Evolutionary conservation across 2,797 vertebrate genomes (phyloP).

Genomic region (Ambastaia sidthimunki): DNA sequence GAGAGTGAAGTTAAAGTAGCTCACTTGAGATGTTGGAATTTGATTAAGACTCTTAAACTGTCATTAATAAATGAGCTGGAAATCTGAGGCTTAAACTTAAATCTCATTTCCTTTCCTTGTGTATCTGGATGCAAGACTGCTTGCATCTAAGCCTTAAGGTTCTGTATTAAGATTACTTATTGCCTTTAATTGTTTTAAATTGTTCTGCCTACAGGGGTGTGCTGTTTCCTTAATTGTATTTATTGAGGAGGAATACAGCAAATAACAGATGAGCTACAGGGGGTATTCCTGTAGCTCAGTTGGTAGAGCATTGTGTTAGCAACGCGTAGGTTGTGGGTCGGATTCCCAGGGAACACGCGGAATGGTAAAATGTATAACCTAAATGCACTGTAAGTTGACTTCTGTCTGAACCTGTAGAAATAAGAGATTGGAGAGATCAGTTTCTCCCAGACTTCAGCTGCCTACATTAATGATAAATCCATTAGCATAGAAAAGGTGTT

Average conservation of each 20-base stretch:
- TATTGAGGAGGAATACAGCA: too few species aligned
- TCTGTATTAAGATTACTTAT: background rate
- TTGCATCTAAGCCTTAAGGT: background rate
- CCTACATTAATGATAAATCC: background rate
- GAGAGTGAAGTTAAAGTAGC: constrained; percentile 15
- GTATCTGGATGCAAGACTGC: background rate
- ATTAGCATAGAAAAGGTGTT: background rate
- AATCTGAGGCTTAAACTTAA: background rate
- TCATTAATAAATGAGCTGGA: background rate
- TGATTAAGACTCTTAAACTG: constrained; percentile 21
- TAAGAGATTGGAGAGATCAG: too few species aligned
- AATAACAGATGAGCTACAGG: too few species aligned
- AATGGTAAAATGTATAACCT: too few species aligned
- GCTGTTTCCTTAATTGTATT: too few species aligned
- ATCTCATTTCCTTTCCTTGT: background rate
- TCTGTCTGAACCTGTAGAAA: background rate
- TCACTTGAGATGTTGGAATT: constrained; percentile 38
- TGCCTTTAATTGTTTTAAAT: background rate
- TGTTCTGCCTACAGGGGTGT: background rate
- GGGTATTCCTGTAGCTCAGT: too few species aligned
- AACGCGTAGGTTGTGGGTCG: too few species aligned
- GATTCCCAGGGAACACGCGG: too few species aligned
- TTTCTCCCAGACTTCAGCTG: background rate
- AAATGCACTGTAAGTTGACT: too few species aligned
- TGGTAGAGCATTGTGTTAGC: too few species aligned